Conservation (phyloP, 2,113 vertebrate genomes). For the Centropus bengalensis region DNA sequence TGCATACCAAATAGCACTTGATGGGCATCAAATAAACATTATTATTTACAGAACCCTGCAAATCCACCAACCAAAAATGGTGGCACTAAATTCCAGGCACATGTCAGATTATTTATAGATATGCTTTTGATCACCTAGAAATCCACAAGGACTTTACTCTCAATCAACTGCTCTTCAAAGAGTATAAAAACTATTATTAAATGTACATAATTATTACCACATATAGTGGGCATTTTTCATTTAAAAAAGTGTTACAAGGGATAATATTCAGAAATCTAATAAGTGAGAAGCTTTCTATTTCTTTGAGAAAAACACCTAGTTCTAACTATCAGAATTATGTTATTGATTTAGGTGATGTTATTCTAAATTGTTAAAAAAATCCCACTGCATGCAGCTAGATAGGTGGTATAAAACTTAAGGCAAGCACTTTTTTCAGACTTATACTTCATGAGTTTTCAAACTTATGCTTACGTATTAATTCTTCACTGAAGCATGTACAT, state of each 20-base stretch:
- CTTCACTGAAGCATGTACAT: fast-evolving
- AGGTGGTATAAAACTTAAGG: fast-evolving
- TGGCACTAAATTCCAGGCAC: neutral
- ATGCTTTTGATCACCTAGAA: neutral
- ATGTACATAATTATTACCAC: neutral
- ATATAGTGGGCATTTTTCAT: neutral
- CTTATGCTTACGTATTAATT: neutral
- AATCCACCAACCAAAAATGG: neutral
- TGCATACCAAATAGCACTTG: neutral
- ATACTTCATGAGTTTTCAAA: neutral
- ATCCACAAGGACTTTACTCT: neutral
- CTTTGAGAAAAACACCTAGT: neutral
- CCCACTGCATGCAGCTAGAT: neutral
- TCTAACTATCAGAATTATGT: neutral
- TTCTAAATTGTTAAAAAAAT: neutral
- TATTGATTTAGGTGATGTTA: neutral
- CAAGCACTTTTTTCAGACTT: neutral
- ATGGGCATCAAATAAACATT: neutral
- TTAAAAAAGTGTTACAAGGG: neutral
- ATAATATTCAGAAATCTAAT: neutral
- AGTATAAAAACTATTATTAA: neutral
- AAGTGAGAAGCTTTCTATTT: neutral
- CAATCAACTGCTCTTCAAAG: neutral
- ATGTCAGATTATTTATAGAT: neutral
- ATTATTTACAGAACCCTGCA: neutral